Percentiles rank a stretch among this genome's conserved stretches.
Evolutionary conservation across 2,888 invertebrate species (phyloP).

Genomic region (Eupithecia subfuscata): DNA sequence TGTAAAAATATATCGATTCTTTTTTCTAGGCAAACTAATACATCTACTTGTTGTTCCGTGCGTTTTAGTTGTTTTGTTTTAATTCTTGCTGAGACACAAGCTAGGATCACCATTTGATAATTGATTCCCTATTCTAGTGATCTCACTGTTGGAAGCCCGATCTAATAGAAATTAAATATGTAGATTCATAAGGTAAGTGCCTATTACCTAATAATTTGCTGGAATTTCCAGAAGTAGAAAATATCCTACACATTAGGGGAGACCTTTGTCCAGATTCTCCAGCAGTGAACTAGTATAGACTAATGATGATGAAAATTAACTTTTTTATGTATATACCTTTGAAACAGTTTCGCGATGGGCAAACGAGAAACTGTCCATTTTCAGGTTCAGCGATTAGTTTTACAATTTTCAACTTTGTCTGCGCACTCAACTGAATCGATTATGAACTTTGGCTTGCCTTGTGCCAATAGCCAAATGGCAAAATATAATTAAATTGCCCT

Average conservation of each 20-base stretch:
- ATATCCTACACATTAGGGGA: not conserved
- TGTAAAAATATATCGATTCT: too few relatives aligned
- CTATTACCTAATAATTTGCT: not conserved
- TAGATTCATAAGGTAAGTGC: not conserved
- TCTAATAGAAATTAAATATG: not conserved
- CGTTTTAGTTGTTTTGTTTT: not conserved
- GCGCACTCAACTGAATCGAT: not conserved
- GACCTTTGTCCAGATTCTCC: not conserved
- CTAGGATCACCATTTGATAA: not conserved
- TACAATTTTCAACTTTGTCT: constrained; percentile 3
- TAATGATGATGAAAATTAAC: not conserved
- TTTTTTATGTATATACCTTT: not conserved
- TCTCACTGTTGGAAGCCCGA: constrained; percentile 4
- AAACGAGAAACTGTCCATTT: not conserved
- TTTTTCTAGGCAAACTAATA: too few relatives aligned
- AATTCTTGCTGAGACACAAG: not conserved
- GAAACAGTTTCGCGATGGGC: not conserved
- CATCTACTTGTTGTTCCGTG: too few relatives aligned
- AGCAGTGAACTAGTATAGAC: not conserved
- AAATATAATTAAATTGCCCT: not conserved
- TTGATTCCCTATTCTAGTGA: not conserved
- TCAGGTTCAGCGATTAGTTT: not conserved
- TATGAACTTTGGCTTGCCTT: too few relatives aligned
- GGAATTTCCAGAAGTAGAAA: not conserved
- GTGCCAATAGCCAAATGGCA: not conserved